Evolutionary conservation across 92 coral and sea anemone species (phyloP).

Genomic region (Parazoanthus atlanticus): DNA sequence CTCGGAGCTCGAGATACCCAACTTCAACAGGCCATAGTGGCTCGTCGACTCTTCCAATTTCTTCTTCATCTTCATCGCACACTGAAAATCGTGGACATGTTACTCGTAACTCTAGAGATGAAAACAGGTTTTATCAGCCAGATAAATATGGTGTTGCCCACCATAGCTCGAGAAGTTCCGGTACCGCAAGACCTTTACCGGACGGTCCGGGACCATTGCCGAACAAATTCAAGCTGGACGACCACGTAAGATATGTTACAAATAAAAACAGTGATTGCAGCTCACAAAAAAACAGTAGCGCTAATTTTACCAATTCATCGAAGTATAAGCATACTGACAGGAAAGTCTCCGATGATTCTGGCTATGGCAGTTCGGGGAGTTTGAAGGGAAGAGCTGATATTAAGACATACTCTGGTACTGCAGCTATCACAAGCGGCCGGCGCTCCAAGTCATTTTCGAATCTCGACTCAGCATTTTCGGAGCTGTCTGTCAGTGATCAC

Average conservation of each 20-base stretch:
- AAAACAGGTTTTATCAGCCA: background rate
- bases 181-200: conserved; percentile 8
- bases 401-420: background rate
- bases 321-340: conserved; percentile 3
- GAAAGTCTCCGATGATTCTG: conserved; percentile 40
- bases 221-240: conserved; percentile 15
- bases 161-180: conserved; percentile 9
- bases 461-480: conserved; percentile 5
- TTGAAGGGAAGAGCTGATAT: conserved; percentile 6
- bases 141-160: conserved; percentile 8
- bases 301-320: background rate
- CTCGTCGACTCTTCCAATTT: background rate
- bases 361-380: conserved; percentile 37
- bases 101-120: conserved; percentile 19
- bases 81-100: conserved; percentile 13
- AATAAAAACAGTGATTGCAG: background rate
- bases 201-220: conserved; percentile 38
- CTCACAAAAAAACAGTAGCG: background rate
- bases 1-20: background rate
- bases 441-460: conserved; percentile 29
- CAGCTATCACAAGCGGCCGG: conserved; percentile 30
- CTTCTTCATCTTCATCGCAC: conserved; percentile 19
- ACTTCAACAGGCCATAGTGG: background rate
- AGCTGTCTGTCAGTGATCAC: conserved; percentile 34
- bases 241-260: conserved; percentile 21